Evolutionary conservation across 2,797 vertebrate genomes (phyloP), one percentile per base, ranked within the genome.

Genomic region (Periparus ater): DNA sequence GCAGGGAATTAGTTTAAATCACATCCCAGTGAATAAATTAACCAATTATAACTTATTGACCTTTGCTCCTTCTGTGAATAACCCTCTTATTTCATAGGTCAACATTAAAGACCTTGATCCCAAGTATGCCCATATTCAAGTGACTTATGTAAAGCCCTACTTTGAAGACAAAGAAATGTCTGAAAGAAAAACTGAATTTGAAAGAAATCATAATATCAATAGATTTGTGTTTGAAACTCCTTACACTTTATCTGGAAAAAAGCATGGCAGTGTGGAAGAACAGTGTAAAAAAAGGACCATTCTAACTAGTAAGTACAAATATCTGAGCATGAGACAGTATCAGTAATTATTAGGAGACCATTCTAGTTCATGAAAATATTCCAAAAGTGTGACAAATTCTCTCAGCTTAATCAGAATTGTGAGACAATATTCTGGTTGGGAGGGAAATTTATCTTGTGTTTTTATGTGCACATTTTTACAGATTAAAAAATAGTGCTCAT

Each of bases 211-310:
- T 96, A 99, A 99, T 96, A 98, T 99, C 91, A 98, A 75, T 67
- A 98, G 98, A 96, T 99, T 99, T 78, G 99, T 99, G 54, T 99
- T 99, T 44, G 99, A 99, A 98, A 99, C 99, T 3, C 99, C 99
- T 3, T 99, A 99, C 94, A 99, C 99, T 23, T 97, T 99, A 89
- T 98, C 98, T 6, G 99, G 99, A 47, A 99, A 99, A 96, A 99
- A 99, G 44, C 99, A 99, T 22, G 99, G 99, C 18, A 98, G 98
- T 2, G 98, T 99, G 89, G 99, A 99, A 97, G 99, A 99, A 73
- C 99, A 99, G 80, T 99, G 99, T 98, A 99, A 99, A 97, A 98
- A 98, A 94, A 98, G 98, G 85, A 99, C 97, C 0, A 97, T 99
- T 85, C 98, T 99, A 71, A 99, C 98, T 44, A 99, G 99, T 99